phyloP scores from a whole-genome alignment of 2,888 invertebrate species.

The Cosmia pyralina region DNA sequence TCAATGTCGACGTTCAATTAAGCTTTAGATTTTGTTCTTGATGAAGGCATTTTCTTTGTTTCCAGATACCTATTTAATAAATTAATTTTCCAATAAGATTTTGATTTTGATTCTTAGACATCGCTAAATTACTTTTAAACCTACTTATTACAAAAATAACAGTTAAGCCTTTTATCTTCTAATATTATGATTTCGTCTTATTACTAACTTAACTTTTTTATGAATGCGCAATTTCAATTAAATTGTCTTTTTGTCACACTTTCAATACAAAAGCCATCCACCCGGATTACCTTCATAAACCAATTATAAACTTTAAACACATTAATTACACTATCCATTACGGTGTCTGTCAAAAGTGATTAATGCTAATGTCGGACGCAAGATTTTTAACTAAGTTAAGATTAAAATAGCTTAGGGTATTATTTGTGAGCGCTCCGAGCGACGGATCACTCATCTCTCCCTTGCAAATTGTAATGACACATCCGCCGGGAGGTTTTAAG shows the following conservation, averaged over 20 bases:
- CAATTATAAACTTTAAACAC: conserved; percentile 68
- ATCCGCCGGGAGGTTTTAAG: conserved; percentile 88
- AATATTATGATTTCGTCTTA: not conserved
- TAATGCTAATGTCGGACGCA: conserved; percentile 89
- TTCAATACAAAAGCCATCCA: conserved; percentile 26
- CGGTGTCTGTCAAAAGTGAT: conserved; percentile 88
- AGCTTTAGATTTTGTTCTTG: conserved; percentile 86
- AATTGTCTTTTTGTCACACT: not conserved
- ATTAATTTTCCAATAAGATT: conserved; percentile 75
- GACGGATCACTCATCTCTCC: conserved; percentile 88
- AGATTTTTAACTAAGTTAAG: conserved; percentile 90
- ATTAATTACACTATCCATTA: conserved; percentile 87
- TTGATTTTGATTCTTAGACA: conserved; percentile 58
- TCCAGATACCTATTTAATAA: conserved; percentile 77
- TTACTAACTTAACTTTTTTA: not conserved
- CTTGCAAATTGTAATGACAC: conserved; percentile 89
- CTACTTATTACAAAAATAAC: not conserved
- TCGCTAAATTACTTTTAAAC: not conserved
- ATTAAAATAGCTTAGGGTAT: conserved; percentile 90
- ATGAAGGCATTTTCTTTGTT: conserved; percentile 88
- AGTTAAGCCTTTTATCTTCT: not conserved
- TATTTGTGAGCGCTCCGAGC: conserved; percentile 84
- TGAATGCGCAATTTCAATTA: not conserved
- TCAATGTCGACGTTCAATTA: conserved; percentile 90
- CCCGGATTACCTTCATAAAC: conserved; percentile 53